phyloP scores from a whole-genome alignment of 2,888 invertebrate species.

The Dryadula phaetusa region DNA sequence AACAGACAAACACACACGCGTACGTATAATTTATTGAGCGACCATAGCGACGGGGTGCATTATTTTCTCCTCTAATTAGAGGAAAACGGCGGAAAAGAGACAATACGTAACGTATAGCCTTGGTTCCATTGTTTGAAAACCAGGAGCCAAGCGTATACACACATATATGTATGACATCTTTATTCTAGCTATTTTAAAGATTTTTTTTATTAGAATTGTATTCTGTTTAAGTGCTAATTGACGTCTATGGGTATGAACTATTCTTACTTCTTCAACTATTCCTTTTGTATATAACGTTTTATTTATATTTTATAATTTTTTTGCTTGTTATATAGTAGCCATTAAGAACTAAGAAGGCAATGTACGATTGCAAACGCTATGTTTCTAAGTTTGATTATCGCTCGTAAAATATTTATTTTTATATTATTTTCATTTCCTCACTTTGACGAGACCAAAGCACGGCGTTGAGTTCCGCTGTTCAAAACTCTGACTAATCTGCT shows the following conservation, averaged over 20 bases:
- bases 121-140: constrained; percentile 9
- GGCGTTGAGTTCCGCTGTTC: too few relatives aligned
- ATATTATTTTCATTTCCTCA: too few relatives aligned
- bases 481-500: too few relatives aligned
- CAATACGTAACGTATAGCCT: constrained; percentile 11
- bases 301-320: too few relatives aligned
- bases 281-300: too few relatives aligned
- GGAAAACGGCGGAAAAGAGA: constrained; percentile 13
- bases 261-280: too few relatives aligned
- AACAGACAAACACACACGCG: background rate
- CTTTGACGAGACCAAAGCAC: too few relatives aligned
- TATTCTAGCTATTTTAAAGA: background rate
- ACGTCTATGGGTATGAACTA: background rate
- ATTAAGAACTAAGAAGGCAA: too few relatives aligned
- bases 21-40: background rate
- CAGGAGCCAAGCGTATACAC: background rate
- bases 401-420: too few relatives aligned
- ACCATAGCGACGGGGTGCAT: background rate
- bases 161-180: background rate
- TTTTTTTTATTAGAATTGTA: background rate
- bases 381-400: too few relatives aligned
- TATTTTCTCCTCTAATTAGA: constrained; percentile 16
- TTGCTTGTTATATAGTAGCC: too few relatives aligned
- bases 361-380: too few relatives aligned
- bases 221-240: background rate